Evolutionary conservation across 2,113 vertebrate species (phyloP).

Genomic region (Ptyas mucosa): DNA sequence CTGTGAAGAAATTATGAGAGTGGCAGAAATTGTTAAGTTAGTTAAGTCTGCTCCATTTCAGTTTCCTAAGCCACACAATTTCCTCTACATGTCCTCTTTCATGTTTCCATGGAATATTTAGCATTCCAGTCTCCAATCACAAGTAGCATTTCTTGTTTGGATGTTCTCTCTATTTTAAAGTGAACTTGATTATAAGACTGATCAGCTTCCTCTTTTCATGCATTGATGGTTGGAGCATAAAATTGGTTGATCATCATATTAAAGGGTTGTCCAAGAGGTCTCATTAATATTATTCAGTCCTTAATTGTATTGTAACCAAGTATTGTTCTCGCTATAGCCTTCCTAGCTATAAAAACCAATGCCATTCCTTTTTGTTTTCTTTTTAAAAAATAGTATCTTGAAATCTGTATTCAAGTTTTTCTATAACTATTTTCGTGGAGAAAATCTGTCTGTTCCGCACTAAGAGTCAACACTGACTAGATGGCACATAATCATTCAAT

Average conservation of each 20-base stretch:
- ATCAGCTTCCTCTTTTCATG: not conserved
- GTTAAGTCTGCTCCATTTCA: not conserved
- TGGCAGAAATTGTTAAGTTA: not conserved
- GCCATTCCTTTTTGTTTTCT: not conserved
- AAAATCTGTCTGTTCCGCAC: not conserved
- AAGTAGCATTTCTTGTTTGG: not conserved
- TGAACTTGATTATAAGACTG: not conserved
- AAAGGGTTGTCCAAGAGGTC: not conserved
- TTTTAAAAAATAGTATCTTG: not conserved
- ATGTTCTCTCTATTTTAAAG: not conserved
- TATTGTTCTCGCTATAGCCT: not conserved
- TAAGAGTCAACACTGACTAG: not conserved
- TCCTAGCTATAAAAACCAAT: not conserved
- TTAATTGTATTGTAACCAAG: not conserved
- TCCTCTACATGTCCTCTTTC: not conserved
- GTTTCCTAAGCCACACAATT: not conserved
- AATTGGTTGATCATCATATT: not conserved
- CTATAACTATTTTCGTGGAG: not conserved
- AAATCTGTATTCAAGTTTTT: not conserved
- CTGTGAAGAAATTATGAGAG: not conserved
- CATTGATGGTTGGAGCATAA: not conserved
- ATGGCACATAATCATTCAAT: not conserved
- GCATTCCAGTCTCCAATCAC: not conserved
- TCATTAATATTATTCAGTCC: not conserved
- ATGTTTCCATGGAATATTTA: not conserved